Conservation (phyloP, 2,797 vertebrate genomes). For the Trachops cirrhosus region DNA sequence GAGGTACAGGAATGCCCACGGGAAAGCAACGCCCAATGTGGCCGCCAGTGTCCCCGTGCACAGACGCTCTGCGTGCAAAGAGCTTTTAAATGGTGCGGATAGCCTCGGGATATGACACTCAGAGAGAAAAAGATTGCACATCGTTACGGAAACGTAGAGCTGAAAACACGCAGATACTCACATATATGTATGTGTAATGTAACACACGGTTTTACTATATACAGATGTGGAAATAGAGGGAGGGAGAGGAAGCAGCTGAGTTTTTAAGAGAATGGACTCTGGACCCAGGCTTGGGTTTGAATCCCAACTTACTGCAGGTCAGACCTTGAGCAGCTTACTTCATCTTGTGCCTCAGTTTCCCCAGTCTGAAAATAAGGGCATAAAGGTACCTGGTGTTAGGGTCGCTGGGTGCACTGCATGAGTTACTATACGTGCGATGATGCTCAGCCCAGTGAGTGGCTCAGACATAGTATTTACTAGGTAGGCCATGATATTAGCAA, state of each 20-base stretch:
- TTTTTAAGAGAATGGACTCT: neutral
- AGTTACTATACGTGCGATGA: neutral
- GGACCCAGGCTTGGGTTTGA: neutral
- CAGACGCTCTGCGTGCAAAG: neutral
- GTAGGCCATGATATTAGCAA: neutral
- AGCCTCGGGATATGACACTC: neutral
- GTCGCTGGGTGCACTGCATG: neutral
- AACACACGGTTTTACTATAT: neutral
- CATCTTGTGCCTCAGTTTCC: neutral
- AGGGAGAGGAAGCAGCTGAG: neutral
- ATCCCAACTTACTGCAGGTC: neutral
- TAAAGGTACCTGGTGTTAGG: neutral
- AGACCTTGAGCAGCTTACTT: neutral
- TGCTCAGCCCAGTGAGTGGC: neutral
- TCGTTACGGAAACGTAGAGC: neutral
- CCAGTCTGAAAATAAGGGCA: neutral
- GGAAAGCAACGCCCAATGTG: neutral
- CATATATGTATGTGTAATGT: neutral
- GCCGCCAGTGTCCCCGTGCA: neutral
- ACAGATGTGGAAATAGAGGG: neutral
- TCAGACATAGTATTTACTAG: neutral
- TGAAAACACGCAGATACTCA: neutral
- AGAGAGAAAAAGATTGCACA: neutral
- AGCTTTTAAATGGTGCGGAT: rapidly evolving
- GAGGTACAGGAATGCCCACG: too few species aligned